Percentiles rank a stretch among this genome's conserved stretches.
Conservation (phyloP, 2,113 vertebrate species). For the Carlito syrichta region DNA sequence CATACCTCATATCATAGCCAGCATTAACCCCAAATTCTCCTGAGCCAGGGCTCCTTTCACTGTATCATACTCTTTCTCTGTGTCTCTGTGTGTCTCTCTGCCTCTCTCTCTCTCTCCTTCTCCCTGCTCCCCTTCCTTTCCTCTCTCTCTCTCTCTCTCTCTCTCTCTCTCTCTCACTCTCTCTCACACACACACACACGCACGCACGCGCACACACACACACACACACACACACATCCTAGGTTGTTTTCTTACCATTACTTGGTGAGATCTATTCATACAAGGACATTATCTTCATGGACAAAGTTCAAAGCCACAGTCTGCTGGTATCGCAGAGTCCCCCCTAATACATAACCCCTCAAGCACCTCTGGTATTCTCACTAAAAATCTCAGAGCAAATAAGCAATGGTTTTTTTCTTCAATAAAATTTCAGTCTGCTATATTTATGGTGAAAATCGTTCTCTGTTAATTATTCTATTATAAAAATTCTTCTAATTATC, state of each 20-base stretch:
- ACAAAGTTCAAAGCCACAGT: background rate
- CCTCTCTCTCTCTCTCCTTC: background rate
- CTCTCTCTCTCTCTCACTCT: too few species aligned
- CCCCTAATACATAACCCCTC: background rate
- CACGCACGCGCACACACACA: too few species aligned
- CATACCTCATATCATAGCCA: background rate
- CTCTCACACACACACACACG: rapidly evolving
- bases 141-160: rapidly evolving
- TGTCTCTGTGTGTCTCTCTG: too few species aligned
- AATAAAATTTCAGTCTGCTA: background rate
- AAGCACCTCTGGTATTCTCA: background rate
- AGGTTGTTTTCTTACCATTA: background rate
- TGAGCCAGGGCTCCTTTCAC: background rate
- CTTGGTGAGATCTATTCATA: background rate
- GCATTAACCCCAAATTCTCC: background rate
- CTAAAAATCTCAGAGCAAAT: background rate
- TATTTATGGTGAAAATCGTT: constrained; percentile 16
- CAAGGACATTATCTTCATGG: background rate
- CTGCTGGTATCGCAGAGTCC: background rate
- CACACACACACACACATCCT: background rate
- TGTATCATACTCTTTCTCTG: background rate
- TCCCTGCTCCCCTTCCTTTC: background rate
- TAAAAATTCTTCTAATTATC: constrained; percentile 74
- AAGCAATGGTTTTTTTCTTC: background rate
- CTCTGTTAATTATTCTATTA: constrained; percentile 76